Evolutionary conservation across 2,797 vertebrate species (phyloP), one percentile per base, ranked within the genome.

Genomic region (Hippoglossus hippoglossus): DNA sequence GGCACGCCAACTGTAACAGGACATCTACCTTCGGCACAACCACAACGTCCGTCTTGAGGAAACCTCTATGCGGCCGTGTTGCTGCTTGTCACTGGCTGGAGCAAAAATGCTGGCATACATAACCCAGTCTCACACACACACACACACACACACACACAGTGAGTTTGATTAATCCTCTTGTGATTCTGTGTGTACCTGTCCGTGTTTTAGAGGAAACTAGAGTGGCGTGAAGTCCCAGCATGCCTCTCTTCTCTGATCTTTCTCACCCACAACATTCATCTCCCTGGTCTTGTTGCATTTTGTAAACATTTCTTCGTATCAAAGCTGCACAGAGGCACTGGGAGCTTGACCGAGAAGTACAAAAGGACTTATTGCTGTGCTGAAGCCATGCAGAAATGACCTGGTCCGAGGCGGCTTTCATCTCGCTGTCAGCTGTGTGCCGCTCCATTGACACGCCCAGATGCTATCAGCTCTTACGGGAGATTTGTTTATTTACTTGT

Each of bases 401-500:
- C 57, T 51, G 50, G 46, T 70, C 77, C 51, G 55, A 55, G 44
- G 31, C 58, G 60, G 46, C 88, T 91, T 91, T 91, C 87, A 90
- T 93, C 85, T 86, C 57, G 57, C 59, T 67, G 73, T 91, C 89
- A 88, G 85, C 85, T 87, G 84, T 75, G 73, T 73, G 74, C 71
- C 19, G 79, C 85, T 80, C 71, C 85, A 79, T 65, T 81, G 73
- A 84, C 71, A 70, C 54, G 34, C 66, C 22, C n/a, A 80, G 80
- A 91, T 86, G 68, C 66, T 86, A 90, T 93, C 89, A 62, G 55
- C 66, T 63, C 66, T 46, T 49, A 68, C 62, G 60, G 73, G 81
- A 84, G 69, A 81, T 76, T 68, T 84, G 85, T 90, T 93, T 91
- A 87, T 92, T 92, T 92, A 83, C 82, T 74, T 75, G 67, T 84